These are phyloP conservation scores for Chaenodraco wilsoni DNA, from an alignment of 2,797 vertebrate species.

Conservation along the genomic window DNA sequence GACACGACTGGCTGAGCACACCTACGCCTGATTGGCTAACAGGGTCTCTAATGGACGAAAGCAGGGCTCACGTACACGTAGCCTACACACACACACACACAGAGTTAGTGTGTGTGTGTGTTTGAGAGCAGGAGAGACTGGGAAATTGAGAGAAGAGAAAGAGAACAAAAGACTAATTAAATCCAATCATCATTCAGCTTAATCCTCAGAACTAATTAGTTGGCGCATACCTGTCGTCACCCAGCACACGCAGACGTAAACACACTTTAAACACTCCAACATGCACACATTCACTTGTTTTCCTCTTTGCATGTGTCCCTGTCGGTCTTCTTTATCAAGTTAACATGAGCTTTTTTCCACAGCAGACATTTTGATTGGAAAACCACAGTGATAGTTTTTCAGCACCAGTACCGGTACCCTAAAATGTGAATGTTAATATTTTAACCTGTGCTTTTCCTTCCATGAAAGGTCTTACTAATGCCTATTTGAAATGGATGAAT, in stretches of 20 bases:
- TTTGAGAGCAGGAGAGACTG: not conserved
- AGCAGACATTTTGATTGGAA: too few relatives aligned
- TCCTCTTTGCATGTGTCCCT: not conserved
- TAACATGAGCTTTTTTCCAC: too few relatives aligned
- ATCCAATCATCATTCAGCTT: slow-evolving; percentile 71
- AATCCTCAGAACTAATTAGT: slow-evolving; percentile 79
- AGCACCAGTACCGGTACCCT: too few relatives aligned
- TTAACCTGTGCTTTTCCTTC: not conserved
- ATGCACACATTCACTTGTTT: not conserved
- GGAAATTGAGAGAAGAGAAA: not conserved
- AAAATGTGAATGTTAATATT: not conserved
- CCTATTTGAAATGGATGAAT: too few relatives aligned
- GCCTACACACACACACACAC: not conserved
- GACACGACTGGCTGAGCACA: slow-evolving; percentile 50
- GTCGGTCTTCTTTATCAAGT: not conserved
- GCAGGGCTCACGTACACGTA: not conserved
- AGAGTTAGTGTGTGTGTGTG: not conserved
- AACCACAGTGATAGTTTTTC: too few relatives aligned
- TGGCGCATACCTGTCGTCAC: slow-evolving; percentile 64
- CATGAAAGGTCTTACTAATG: too few relatives aligned
- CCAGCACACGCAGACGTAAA: slow-evolving; percentile 7
- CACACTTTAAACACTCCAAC: not conserved
- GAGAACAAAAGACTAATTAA: slow-evolving; percentile 76
- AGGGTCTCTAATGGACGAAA: slow-evolving; percentile 39
- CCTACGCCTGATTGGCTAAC: slow-evolving; percentile 46